These are phyloP conservation scores for Dufourea novaeangliae DNA, from an alignment of 1,140 invertebrate genomes.

Conservation along the genomic window DNA sequence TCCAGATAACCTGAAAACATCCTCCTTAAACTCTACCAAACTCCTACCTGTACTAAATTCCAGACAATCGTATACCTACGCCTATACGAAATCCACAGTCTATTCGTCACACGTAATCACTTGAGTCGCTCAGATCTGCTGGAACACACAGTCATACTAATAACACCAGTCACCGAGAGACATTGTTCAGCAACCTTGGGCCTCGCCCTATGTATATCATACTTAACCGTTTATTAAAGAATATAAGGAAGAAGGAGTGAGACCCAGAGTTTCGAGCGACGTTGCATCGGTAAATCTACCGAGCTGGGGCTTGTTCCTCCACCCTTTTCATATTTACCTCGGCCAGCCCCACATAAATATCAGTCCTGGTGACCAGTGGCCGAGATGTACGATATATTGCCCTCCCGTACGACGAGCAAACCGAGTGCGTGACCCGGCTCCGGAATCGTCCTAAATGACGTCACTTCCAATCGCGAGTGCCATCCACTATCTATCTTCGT, in stretches of 20 bases:
- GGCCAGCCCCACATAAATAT: slow-evolving; percentile 54
- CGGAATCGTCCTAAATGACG: slow-evolving; percentile 58
- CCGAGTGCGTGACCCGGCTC: slow-evolving; percentile 50
- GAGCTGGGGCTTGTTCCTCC: background rate
- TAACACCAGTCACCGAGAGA: too few relatives aligned
- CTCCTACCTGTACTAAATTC: background rate
- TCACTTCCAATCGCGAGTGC: slow-evolving; percentile 40
- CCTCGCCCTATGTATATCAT: too few relatives aligned
- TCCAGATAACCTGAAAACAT: too few relatives aligned
- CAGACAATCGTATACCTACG: too few relatives aligned
- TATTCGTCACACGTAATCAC: too few relatives aligned
- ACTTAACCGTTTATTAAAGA: background rate
- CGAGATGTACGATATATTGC: slow-evolving; percentile 63
- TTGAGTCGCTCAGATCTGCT: too few relatives aligned
- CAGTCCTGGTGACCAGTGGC: slow-evolving; percentile 52
- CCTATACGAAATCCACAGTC: too few relatives aligned
- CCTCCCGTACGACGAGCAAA: slow-evolving; percentile 42
- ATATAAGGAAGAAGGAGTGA: background rate
- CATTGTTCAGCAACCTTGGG: too few relatives aligned
- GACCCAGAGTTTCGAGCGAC: background rate
- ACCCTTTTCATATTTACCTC: slow-evolving; percentile 56
- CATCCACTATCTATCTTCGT: slow-evolving; percentile 44
- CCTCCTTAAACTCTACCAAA: too few relatives aligned
- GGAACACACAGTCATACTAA: too few relatives aligned
- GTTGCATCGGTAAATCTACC: background rate